Conservation (phyloP, 2,888 invertebrate species). For the Notodonta dromedarius region DNA sequence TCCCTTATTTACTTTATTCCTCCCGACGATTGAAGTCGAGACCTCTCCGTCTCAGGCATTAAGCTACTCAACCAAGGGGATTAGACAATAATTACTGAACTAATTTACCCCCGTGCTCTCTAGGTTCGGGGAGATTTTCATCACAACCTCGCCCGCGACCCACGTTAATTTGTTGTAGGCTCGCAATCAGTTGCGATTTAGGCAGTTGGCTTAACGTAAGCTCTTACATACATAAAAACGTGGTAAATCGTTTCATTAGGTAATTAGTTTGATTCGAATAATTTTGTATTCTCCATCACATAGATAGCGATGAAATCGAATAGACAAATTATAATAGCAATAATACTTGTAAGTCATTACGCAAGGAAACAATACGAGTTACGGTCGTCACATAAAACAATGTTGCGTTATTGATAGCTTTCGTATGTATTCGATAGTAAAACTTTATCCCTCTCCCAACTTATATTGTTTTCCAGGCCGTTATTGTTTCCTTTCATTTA, state of each 20-base stretch:
- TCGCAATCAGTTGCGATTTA: conserved; percentile 43
- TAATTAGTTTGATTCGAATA: conserved; percentile 3
- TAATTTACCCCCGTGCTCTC: conserved; percentile 43
- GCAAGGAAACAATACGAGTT: not conserved
- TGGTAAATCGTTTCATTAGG: conserved; percentile 31
- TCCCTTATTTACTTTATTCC: conserved; percentile 28
- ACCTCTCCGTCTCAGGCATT: conserved; percentile 33
- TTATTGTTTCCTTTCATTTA: conserved; percentile 19
- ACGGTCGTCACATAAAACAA: conserved; percentile 3
- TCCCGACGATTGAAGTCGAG: conserved; percentile 26
- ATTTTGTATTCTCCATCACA: too few relatives aligned
- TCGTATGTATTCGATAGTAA: conserved; percentile 7
- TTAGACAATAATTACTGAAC: conserved; percentile 46
- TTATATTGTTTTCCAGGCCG: conserved; percentile 15
- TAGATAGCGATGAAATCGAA: too few relatives aligned
- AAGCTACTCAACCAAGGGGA: conserved; percentile 40
- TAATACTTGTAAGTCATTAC: conserved; percentile 3
- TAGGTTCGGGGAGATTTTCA: conserved; percentile 42
- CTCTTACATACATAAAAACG: conserved; percentile 37
- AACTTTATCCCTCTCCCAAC: conserved; percentile 15
- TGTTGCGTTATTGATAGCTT: conserved; percentile 16
- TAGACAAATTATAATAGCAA: too few relatives aligned
- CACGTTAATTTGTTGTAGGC: conserved; percentile 43
- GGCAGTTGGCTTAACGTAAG: conserved; percentile 36
- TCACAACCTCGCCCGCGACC: conserved; percentile 34